Base-by-base conservation (phyloP, 2,113 vertebrate genomes). In the Sialia sialis region DNA sequence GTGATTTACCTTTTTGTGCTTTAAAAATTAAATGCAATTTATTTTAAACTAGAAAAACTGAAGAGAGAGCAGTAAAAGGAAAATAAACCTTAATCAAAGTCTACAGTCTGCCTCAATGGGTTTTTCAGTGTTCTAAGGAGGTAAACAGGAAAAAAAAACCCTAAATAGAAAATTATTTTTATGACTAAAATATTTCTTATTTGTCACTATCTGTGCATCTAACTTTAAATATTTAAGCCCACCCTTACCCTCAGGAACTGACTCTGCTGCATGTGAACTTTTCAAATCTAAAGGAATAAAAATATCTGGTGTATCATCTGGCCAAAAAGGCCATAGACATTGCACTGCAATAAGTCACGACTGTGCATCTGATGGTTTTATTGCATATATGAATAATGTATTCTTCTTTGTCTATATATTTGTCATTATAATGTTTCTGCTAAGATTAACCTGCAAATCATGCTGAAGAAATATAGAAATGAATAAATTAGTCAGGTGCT, bases 261-360 rank as follows among this genome's bases (percentile, higher is more conserved):
- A 88, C 95, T 91, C 75, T 90, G 77, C 74, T 52, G 83, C 78
- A 94, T 13, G 13, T 89, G 93, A 97, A 90, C 81, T 94, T 76
- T 72, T 76, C 77, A 87, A 52, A 51, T 64, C 54, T 32, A 81
- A 93, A 75, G 20, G 38, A 96, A 82, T 94, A 89, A 92, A 98
- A 98, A 98, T 97, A 97, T 97, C 97, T 98, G 98, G 95, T 93
- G 68, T 67, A 74, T 94, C 68, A 67, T 84, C 96, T 84, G 94
- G 93, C 87, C 90, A 94, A 93, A 87, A 83, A 66, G 77, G 19
- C 68, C 54, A 58, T 82, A 66, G 4, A 8, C 10, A 23, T 82
- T 92, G 69, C 89, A 66, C 80, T 72, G 86, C 94, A 89, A 29
- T 96, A 96, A 97, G 95, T 97, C 97, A 97, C 51, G 51, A 64